phyloP scores from a whole-genome alignment of 2,888 invertebrate species.

The Acanthopleura granulata region DNA sequence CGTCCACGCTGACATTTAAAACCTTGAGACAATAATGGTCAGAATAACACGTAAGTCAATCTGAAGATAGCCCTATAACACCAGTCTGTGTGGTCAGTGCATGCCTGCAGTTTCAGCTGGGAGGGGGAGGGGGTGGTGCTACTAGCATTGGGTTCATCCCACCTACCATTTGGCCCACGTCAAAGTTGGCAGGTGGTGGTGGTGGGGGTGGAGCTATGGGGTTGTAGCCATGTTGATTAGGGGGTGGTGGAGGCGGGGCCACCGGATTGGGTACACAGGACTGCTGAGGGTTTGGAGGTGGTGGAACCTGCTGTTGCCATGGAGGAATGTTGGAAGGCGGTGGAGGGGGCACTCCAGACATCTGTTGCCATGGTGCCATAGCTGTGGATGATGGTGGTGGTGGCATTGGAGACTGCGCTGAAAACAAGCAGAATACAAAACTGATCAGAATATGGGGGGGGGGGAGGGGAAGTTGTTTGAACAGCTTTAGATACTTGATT shows the following conservation, averaged over 20 bases:
- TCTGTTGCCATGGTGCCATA: conserved; percentile 20
- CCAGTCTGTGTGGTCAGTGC: too few relatives aligned
- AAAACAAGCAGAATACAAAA: background rate
- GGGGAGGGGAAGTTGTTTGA: too few relatives aligned
- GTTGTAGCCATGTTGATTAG: conserved; percentile 49
- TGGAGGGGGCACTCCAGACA: conserved; percentile 40
- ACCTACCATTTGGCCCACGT: conserved; percentile 43
- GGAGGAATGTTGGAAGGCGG: conserved; percentile 35
- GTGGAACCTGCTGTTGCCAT: conserved; percentile 72
- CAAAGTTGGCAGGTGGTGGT: conserved; percentile 55
- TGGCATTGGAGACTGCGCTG: conserved; percentile 23
- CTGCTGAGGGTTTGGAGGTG: conserved; percentile 70
- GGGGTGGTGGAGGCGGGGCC: conserved; percentile 65
- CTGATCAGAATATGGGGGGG: background rate
- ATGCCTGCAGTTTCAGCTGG: conserved; percentile 27
- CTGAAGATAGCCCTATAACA: too few relatives aligned
- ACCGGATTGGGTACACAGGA: conserved; percentile 53
- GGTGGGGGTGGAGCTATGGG: conserved; percentile 63
- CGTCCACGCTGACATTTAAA: too few relatives aligned
- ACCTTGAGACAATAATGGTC: too few relatives aligned
- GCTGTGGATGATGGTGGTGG: conserved; percentile 29
- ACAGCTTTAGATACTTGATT: too few relatives aligned
- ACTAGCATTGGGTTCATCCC: conserved; percentile 47
- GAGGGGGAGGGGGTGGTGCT: conserved; percentile 55
- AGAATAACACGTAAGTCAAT: too few relatives aligned